Evolutionary conservation across 2,888 invertebrate genomes (phyloP).

Genomic region (Eurytoma adleriae): DNA sequence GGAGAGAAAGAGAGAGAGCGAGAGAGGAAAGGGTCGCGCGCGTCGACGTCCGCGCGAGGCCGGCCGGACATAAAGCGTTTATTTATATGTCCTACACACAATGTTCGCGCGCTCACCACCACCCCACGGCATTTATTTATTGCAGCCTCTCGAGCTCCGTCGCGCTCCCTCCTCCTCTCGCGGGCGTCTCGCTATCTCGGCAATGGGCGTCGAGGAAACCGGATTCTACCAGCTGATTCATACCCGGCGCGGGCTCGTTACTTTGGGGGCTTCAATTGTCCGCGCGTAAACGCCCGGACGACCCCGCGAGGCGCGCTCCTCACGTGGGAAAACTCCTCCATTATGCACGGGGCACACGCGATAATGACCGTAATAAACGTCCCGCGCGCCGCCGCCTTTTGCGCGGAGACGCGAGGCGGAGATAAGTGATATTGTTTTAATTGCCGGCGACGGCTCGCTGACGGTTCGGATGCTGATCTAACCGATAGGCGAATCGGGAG

Average conservation of each 20-base stretch:
- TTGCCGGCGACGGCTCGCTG: background rate
- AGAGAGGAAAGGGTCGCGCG: slow-evolving; percentile 31
- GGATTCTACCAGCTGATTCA: slow-evolving; percentile 51
- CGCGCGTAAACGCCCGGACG: slow-evolving; percentile 17
- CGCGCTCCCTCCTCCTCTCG: background rate
- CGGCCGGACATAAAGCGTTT: slow-evolving; percentile 73
- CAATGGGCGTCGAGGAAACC: slow-evolving; percentile 27
- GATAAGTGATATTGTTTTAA: background rate
- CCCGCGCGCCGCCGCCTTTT: background rate
- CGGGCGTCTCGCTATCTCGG: slow-evolving; percentile 10
- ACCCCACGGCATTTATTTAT: slow-evolving; percentile 70
- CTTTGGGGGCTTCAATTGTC: slow-evolving; percentile 45
- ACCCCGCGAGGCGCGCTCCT: slow-evolving; percentile 11
- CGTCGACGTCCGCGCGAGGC: slow-evolving; percentile 33
- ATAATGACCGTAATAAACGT: slow-evolving; percentile 48
- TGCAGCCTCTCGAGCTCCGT: slow-evolving; percentile 46
- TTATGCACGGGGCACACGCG: slow-evolving; percentile 29
- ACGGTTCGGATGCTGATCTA: background rate
- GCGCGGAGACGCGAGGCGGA: background rate
- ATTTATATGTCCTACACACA: slow-evolving; percentile 74
- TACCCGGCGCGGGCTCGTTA: slow-evolving; percentile 40
- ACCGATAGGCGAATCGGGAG: too few species aligned
- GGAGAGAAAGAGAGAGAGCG: slow-evolving; percentile 57
- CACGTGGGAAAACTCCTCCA: slow-evolving; percentile 52
- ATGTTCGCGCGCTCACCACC: slow-evolving; percentile 65